Evolutionary conservation across 1,140 invertebrate species (phyloP), one percentile per base, ranked within the genome.

Genomic region (Pantala flavescens): DNA sequence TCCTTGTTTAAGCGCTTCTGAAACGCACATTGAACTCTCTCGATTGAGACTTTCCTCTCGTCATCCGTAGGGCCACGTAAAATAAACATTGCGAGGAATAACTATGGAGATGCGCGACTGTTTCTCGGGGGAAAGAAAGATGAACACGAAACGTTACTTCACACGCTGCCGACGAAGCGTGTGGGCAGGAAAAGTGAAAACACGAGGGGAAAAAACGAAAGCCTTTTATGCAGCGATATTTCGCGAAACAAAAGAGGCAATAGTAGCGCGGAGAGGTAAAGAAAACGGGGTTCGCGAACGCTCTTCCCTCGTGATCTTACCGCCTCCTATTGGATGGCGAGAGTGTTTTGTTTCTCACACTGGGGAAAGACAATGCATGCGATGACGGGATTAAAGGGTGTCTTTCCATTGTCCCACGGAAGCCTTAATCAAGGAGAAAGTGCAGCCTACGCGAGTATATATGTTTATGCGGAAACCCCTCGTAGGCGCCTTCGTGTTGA

Each of bases 171-270:
- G 49, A 19, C 49, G n/a, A 12, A 63, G 16, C 49, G 49, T 63
- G 49, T 63, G 12, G 49, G 49, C 49, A 63, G 49, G 49, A 63
- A 63, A 63, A 63, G 49, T 63, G 49, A 63, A 63, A 63, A 63
- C 49, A 21, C 5, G 5, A 14, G 49, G 12, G 49, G 49, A 21
- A 63, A 63, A 63, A 63, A 63, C 16, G n/a, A 21, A 21, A 63
- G n/a, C 49, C 49, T 63, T 63, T 63, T 21, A 63, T 63, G 49
- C 49, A 3, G 49, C 49, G 49, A 63, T 63, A 3, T 63, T 63
- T 63, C n/a, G 49, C 14, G 49, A 63, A 63, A 63, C 49, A 63
- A 63, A 63, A 63, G 49, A 63, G 49, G 12, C 49, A 3, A 63
- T 16, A 63, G 49, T 16, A 12, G 49, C 3, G n/a, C 16, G 49